A percentile compares a stretch with the other conserved stretches of the same genome.
These are phyloP conservation scores for Dryobotodes eremita DNA, from an alignment of 2,888 invertebrate species.

Conservation along the genomic window DNA sequence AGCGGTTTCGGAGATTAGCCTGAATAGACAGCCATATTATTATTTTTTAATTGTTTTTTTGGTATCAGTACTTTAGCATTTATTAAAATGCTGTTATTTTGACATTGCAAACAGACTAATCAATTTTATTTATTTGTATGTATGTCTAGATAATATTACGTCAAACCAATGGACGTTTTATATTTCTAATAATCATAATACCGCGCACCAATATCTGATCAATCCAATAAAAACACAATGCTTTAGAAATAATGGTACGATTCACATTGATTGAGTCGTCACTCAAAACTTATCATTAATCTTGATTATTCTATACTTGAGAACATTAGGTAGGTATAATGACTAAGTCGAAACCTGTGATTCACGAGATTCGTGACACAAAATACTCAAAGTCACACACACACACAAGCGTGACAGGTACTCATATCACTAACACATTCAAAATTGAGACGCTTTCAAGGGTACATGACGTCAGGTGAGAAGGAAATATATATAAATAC, in stretches of 20 bases:
- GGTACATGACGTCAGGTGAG: conserved; percentile 82
- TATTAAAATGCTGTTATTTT: too few relatives aligned
- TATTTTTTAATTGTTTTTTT: too few relatives aligned
- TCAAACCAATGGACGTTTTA: neutral
- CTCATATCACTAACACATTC: conserved; percentile 82
- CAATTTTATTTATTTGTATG: too few relatives aligned
- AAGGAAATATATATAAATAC: conserved; percentile 78
- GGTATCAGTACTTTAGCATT: too few relatives aligned
- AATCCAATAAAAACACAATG: neutral
- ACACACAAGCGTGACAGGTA: conserved; percentile 74
- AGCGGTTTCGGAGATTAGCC: too few relatives aligned
- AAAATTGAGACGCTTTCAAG: conserved; percentile 83
- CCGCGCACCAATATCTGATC: conserved; percentile 4
- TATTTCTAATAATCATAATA: conserved; percentile 1
- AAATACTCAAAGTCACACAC: conserved; percentile 73
- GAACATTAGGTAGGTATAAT: conserved; percentile 43
- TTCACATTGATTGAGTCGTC: conserved; percentile 45
- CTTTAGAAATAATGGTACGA: conserved; percentile 15
- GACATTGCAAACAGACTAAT: too few relatives aligned
- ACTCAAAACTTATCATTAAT: conserved; percentile 37
- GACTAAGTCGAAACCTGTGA: conserved; percentile 59
- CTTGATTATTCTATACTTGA: conserved; percentile 28
- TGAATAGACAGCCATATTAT: too few relatives aligned
- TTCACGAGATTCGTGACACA: conserved; percentile 73
- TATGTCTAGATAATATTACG: neutral